Conservation (phyloP, 2,888 invertebrate species). For the Seira musarum region DNA sequence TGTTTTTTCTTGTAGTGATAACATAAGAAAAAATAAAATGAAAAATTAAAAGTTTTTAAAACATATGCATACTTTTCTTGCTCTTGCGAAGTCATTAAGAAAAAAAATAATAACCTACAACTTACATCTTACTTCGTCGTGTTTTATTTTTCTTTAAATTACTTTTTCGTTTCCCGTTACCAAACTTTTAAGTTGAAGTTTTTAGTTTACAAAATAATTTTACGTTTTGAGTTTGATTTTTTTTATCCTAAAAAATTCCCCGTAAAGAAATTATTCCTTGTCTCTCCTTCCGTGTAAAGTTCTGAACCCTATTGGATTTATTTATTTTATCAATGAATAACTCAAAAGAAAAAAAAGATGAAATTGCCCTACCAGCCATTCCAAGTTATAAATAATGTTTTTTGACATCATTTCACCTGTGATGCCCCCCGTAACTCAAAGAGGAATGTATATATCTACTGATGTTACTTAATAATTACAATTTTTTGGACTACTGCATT, state of each 20-base stretch:
- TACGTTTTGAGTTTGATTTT: slow-evolving; percentile 13
- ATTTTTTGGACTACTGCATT: no score
- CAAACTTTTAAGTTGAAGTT: not conserved
- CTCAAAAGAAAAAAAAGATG: slow-evolving; percentile 15
- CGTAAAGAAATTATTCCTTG: no score
- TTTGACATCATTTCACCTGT: no score
- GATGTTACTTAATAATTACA: no score
- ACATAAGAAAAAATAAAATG: no score
- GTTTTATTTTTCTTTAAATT: slow-evolving; percentile 15
- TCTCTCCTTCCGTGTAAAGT: no score
- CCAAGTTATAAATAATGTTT: slow-evolving; percentile 3
- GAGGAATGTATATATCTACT: no score
- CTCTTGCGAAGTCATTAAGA: slow-evolving; percentile 55
- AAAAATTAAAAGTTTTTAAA: no score
- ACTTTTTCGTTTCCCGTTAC: slow-evolving; percentile 9
- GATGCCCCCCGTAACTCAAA: no score
- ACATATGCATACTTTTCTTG: slow-evolving; percentile 4
- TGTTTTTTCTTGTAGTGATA: no score
- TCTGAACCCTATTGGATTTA: not conserved
- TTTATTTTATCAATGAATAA: not conserved
- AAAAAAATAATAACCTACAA: slow-evolving; percentile 6
- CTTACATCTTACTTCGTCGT: not conserved
- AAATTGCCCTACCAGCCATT: slow-evolving; percentile 61
- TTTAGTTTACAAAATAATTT: not conserved
- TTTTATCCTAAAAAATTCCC: not conserved